phyloP scores from a whole-genome alignment of 2,113 vertebrate species.

The Globicephala melas region DNA sequence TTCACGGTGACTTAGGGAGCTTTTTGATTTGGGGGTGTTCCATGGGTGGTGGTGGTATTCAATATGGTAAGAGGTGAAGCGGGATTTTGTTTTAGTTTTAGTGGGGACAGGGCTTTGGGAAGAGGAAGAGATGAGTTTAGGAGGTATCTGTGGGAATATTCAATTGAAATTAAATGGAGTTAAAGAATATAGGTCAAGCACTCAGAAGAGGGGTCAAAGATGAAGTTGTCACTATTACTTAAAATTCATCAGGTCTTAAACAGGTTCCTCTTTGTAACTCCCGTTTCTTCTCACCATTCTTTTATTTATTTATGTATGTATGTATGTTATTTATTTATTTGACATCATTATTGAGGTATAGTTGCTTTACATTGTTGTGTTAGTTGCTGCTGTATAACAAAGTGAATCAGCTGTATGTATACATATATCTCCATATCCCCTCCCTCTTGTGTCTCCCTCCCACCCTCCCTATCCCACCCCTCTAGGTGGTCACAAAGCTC shows the following conservation, averaged over 20 bases:
- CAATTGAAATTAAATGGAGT: not conserved
- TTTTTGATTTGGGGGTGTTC: not conserved
- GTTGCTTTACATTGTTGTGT: no score
- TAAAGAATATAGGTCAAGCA: not conserved
- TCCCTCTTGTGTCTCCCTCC: no score
- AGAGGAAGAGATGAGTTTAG: not conserved
- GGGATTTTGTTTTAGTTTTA: not conserved
- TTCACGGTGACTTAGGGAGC: not conserved
- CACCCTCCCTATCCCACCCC: no score
- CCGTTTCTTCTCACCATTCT: not conserved
- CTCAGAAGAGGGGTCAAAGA: not conserved
- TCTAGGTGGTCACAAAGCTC: no score
- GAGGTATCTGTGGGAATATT: not conserved
- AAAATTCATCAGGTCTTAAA: not conserved
- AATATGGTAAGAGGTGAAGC: not conserved
- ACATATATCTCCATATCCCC: no score
- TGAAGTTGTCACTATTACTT: not conserved
- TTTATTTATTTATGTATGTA: not conserved
- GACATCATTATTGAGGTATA: no score
- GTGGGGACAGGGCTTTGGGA: not conserved
- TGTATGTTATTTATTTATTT: no score
- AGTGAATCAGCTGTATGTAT: no score
- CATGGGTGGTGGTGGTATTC: not conserved
- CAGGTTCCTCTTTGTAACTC: not conserved
- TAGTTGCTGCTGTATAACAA: no score